These are phyloP conservation scores for Oscheius sp. DNA, from an alignment of 2,888 invertebrate genomes.

Conservation along the genomic window DNA sequence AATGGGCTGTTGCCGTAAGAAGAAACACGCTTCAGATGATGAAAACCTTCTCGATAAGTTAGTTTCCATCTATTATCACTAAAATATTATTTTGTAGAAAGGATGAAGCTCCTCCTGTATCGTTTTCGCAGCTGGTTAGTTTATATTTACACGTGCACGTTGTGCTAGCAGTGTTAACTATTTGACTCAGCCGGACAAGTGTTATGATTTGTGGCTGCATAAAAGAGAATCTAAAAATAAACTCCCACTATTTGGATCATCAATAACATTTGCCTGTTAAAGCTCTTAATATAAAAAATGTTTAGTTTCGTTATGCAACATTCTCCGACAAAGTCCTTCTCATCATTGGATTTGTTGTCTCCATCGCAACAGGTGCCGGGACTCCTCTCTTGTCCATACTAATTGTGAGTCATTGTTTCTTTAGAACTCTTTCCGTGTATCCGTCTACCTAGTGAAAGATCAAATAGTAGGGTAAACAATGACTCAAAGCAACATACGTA, in stretches of 20 bases:
- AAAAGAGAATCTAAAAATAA: no score
- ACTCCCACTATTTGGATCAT: no score
- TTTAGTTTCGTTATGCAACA: constrained; percentile 28
- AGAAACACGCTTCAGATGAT: background rate
- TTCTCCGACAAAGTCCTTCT: constrained; percentile 13
- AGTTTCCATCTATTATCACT: background rate
- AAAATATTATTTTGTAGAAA: background rate
- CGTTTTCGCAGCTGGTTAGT: constrained; percentile 21
- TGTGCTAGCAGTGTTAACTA: no score
- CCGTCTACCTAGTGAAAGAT: background rate
- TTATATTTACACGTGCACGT: background rate
- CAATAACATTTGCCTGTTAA: background rate
- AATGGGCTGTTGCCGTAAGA: constrained; percentile 13
- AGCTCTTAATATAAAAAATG: no score
- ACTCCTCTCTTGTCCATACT: constrained; percentile 21
- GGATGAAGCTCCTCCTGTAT: constrained; percentile 15
- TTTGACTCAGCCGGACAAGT: no score
- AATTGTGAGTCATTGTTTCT: constrained; percentile 18
- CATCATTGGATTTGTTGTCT: constrained; percentile 4
- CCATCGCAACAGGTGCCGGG: constrained; percentile 17
- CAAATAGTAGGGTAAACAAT: constrained; percentile 15
- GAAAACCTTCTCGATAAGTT: constrained; percentile 17
- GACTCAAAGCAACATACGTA: constrained; percentile 13
- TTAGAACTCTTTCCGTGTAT: background rate
- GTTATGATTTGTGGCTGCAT: no score